Conservation (phyloP, 2,888 invertebrate species). For the Maniola hyperantus region DNA sequence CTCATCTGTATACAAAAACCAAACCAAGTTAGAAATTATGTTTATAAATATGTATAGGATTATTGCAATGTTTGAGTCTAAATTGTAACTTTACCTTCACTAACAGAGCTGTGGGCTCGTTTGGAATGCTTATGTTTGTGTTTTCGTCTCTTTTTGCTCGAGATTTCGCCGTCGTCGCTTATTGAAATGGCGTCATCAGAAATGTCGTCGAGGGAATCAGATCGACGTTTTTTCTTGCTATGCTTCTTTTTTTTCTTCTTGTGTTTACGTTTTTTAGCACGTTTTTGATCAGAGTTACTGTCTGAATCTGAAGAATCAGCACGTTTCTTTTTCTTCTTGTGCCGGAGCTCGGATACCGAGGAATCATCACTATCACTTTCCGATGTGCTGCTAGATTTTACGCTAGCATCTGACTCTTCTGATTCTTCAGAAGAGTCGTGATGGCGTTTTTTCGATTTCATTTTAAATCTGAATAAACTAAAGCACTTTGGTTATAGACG, state of each 20-base stretch:
- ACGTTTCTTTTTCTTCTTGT: conserved; percentile 76
- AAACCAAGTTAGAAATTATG: not conserved
- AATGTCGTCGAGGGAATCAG: conserved; percentile 56
- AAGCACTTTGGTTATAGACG: no score
- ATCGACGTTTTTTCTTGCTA: conserved; percentile 70
- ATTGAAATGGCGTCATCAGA: conserved; percentile 60
- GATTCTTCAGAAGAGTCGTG: conserved; percentile 72
- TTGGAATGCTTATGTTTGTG: conserved; percentile 71
- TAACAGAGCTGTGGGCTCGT: conserved; percentile 57
- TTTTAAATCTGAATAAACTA: conserved; percentile 38
- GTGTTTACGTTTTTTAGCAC: conserved; percentile 75
- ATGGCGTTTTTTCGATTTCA: conserved; percentile 75
- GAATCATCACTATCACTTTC: conserved; percentile 73
- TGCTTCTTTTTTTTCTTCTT: conserved; percentile 81
- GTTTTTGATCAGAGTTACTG: conserved; percentile 69
- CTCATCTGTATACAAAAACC: conserved; percentile 45
- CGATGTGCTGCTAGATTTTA: conserved; percentile 67
- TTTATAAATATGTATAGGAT: not conserved
- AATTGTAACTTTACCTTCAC: conserved; percentile 52
- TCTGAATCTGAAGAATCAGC: conserved; percentile 71
- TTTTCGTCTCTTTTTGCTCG: conserved; percentile 70
- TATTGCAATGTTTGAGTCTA: not conserved
- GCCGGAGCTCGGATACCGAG: conserved; percentile 65
- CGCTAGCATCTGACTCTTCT: conserved; percentile 66
- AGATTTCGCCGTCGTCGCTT: conserved; percentile 72